Percentiles rank a stretch among this genome's conserved stretches.
Conservation (phyloP, 2,888 invertebrate species). For the Drosophila fungiperda region DNA sequence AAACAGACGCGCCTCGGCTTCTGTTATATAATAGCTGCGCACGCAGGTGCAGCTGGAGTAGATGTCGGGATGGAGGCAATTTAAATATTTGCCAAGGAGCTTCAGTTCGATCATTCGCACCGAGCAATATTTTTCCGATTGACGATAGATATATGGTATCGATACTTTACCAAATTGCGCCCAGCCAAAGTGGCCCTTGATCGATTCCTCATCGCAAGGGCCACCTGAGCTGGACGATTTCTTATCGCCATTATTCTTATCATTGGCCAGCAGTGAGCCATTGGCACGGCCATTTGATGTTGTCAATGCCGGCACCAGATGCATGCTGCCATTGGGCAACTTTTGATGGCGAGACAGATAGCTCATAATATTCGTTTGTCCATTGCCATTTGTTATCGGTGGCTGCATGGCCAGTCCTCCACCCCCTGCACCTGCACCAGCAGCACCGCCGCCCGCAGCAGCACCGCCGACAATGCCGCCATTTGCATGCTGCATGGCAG, state of each 20-base stretch:
- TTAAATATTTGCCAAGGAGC: conserved; percentile 94
- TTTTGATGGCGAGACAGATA: conserved; percentile 86
- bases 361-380: conserved; percentile 88
- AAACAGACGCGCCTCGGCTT: conserved; percentile 94
- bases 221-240: conserved; percentile 47
- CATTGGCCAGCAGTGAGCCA: conserved; percentile 60
- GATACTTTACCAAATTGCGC: conserved; percentile 93
- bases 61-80: conserved; percentile 94
- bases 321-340: conserved; percentile 77
- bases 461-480: conserved; percentile 38
- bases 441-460: conserved; percentile 26
- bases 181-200: conserved; percentile 95
- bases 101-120: conserved; percentile 97
- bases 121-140: conserved; percentile 94
- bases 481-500: conserved; percentile 68
- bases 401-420: conserved; percentile 60
- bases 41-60: conserved; percentile 96
- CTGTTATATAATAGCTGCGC: conserved; percentile 96
- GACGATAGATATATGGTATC: conserved; percentile 95
- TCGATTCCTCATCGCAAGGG: conserved; percentile 90
- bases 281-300: conserved; percentile 62
- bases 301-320: conserved; percentile 60
- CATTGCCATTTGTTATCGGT: conserved; percentile 76
- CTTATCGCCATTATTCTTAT: conserved; percentile 69
- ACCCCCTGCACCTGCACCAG: conserved; percentile 15